Evolutionary conservation across 1,140 invertebrate genomes (phyloP), one percentile per base, ranked within the genome.

Genomic region (Sycobia sp.): DNA sequence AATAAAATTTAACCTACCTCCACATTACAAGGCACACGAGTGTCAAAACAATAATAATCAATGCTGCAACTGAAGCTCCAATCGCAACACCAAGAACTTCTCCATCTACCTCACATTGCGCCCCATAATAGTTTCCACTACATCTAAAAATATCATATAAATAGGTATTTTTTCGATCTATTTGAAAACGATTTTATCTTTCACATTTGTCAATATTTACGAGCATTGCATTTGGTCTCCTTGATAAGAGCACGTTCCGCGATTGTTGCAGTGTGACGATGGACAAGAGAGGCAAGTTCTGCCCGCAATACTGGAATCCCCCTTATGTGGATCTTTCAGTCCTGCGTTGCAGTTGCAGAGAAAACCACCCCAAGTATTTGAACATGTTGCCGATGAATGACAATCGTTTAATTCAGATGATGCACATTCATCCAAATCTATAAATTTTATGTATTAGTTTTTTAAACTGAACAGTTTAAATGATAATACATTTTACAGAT

Each of bases 321-420:
- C 87, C 32, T 85, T 82, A 78, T 87, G 88, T 13, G 87, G 87
- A 81, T 94, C 92, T 25, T 89, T 87, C 22, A 90, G 90, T 4
- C 94, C 94, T 9, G 87, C 77, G 5, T 87, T 87, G 73, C 96
- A 99, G 4, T 83, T 82, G 70, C 96, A 99, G 39, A 86, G 88
- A 73, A 95, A 98, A 8, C 89, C 89, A 13, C 96, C 96, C 84
- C 93, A 95, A 1, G 87, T 88, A 76, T 99, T 99, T 29, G 88
- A 87, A 79, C 97, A 99, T 1, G 83, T 86, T 0, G 91, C 95
- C 50, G 91, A 86, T 10, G 88, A 84, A 67, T 94, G 90, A 71
- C 97, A 99, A 76, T 99, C 96, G 75, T 99, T 93, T 10, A 96
- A 76, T 50, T 96, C 93, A 9, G 86, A 75, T 0, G 90, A 89